Percentiles rank a stretch among this genome's conserved stretches.
Conservation (phyloP, 2,113 vertebrate genomes). For the Ovis aries region ARS-UI_Ramb_v3.0 NC_056061.1:47610001-47610500, state of each 20-base stretch:
- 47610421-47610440: not conserved
- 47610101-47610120: not conserved
- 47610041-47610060: conserved; percentile 7
- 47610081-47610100: not conserved
- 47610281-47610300: not conserved
- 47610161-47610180: not conserved
- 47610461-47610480: not conserved
- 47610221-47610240: not conserved
- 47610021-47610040: not conserved
- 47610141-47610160: not conserved
- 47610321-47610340: not conserved
- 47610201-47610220: conserved; percentile 32
- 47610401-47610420: not conserved
- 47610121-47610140: not conserved
- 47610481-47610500: not conserved
- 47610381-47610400: not conserved
- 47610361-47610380: not conserved
- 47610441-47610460: not conserved
- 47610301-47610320: not conserved
- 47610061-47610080: not conserved
- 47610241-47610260: not conserved
- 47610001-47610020: not conserved
- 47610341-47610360: not conserved
- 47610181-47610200: conserved; percentile 5
- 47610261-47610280: not conserved